These are phyloP conservation scores for Phataginus tricuspis DNA, from an alignment of 2,797 vertebrate species.

Conservation along the genomic window DNA sequence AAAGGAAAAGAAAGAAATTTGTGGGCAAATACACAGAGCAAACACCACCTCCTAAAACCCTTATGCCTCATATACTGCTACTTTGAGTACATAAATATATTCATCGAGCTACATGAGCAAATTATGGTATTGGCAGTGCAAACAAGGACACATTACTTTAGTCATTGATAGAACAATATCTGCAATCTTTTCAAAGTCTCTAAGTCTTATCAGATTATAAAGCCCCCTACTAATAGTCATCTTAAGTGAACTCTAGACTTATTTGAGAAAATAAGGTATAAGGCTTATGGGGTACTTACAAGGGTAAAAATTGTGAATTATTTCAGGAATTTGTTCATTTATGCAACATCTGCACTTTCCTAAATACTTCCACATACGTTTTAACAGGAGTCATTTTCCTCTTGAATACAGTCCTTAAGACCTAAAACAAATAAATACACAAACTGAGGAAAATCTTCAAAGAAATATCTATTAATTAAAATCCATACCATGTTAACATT, in stretches of 20 bases:
- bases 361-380: constrained; percentile 58
- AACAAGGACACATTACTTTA: constrained; percentile 21
- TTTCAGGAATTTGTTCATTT: constrained; percentile 78
- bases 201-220: constrained; percentile 58
- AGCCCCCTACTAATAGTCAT: constrained; percentile 27
- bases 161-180: constrained; percentile 19
- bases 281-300: constrained; percentile 60
- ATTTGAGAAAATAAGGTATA: constrained; percentile 27
- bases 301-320: constrained; percentile 62
- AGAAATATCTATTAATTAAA: constrained; percentile 76
- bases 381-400: constrained; percentile 70
- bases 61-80: neutral
- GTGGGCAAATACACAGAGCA: constrained; percentile 29
- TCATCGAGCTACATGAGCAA: constrained; percentile 1
- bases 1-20: neutral
- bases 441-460: constrained; percentile 72
- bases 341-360: constrained; percentile 73
- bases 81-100: neutral
- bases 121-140: constrained; percentile 33
- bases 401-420: constrained; percentile 72
- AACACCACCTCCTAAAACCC: constrained; percentile 42
- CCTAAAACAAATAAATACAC: constrained; percentile 74
- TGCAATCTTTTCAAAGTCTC: constrained; percentile 65
- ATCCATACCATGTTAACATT: constrained; percentile 76
- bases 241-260: constrained; percentile 65